Conservation (phyloP, 1,140 invertebrate species). For the Leptonema lineaticorne region DNA sequence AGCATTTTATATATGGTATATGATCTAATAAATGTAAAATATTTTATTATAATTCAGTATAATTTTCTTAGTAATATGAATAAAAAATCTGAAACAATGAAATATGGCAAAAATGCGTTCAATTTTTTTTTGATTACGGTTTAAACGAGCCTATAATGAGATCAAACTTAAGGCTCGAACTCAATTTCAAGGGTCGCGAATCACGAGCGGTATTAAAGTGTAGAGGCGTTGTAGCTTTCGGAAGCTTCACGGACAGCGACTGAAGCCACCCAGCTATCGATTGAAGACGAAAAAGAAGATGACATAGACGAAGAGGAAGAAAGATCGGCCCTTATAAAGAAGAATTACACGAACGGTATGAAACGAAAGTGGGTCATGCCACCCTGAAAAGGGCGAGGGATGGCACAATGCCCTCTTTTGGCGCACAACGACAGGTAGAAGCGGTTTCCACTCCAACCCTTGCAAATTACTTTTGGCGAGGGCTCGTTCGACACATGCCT, state of each 20-base stretch:
- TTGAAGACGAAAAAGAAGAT: constrained; percentile 13
- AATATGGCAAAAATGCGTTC: too few species aligned
- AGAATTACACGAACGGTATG: too few species aligned
- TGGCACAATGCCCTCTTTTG: neutral
- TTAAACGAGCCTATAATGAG: too few species aligned
- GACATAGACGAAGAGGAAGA: neutral
- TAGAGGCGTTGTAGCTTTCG: neutral
- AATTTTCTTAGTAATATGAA: too few species aligned
- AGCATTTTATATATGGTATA: too few species aligned
- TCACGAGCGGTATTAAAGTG: neutral
- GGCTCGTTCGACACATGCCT: neutral
- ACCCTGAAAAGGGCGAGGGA: too few species aligned
- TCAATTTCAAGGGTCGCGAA: neutral
- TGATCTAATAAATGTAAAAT: too few species aligned
- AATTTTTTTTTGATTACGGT: too few species aligned
- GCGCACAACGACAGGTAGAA: neutral
- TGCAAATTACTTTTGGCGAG: neutral
- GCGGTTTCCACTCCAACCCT: neutral
- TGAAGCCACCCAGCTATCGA: constrained; percentile 8
- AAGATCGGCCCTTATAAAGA: constrained; percentile 8
- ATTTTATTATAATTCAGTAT: too few species aligned
- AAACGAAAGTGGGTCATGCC: too few species aligned
- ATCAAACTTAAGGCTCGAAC: neutral
- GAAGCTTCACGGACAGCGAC: neutral
- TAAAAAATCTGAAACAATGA: too few species aligned